Evolutionary conservation across 1,140 invertebrate species (phyloP).

Genomic region (Cydia amplana): DNA sequence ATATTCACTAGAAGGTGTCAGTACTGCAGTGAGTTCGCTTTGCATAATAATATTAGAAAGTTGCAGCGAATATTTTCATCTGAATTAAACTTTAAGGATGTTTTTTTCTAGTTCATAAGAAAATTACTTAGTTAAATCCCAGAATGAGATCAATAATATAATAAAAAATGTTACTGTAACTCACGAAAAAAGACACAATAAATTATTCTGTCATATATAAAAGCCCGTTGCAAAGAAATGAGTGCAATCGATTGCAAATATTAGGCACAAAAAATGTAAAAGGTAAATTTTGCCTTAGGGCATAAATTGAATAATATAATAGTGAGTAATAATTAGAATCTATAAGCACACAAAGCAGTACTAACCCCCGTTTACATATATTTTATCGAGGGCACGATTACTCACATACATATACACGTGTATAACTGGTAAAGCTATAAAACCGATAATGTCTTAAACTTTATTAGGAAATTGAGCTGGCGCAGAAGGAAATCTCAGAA

Average conservation of each 20-base stretch:
- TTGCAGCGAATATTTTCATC: not conserved
- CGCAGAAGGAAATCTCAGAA: conserved; percentile 59
- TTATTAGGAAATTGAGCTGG: conserved; percentile 66
- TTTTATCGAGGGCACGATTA: conserved; percentile 3
- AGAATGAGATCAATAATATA: too few relatives aligned
- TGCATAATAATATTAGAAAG: not conserved
- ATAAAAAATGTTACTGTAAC: too few relatives aligned
- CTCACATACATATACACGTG: conserved; percentile 24
- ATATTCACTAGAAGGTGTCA: conserved; percentile 6
- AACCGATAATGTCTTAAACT: conserved; percentile 26
- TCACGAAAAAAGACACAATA: too few relatives aligned
- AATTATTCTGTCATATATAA: not conserved
- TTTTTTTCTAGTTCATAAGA: too few relatives aligned
- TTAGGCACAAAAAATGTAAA: not conserved
- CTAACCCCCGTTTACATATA: conserved; percentile 10
- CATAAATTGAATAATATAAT: not conserved
- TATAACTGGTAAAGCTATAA: conserved; percentile 26
- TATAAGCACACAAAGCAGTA: not conserved
- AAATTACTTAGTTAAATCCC: too few relatives aligned
- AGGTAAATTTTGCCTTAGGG: not conserved
- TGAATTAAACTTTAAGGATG: not conserved
- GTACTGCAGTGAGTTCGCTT: conserved; percentile 18
- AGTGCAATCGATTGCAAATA: not conserved
- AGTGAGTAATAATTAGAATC: not conserved
- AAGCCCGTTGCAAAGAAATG: not conserved